phyloP scores from a whole-genome alignment of 2,113 vertebrate genomes.

The Penelope pileata region DNA sequence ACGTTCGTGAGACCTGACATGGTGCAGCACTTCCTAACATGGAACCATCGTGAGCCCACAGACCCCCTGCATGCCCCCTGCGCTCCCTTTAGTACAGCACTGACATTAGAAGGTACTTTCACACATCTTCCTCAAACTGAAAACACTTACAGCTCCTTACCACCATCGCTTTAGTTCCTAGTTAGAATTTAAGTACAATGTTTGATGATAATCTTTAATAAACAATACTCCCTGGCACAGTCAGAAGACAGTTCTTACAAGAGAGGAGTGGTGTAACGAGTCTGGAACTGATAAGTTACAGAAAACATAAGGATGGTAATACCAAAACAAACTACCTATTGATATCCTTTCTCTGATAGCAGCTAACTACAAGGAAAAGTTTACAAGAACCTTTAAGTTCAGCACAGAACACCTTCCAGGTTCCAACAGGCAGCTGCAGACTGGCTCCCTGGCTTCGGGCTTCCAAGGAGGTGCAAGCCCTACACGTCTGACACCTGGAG shows the following conservation, averaged over 20 bases:
- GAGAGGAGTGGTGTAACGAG: neutral
- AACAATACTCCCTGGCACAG: too few species aligned
- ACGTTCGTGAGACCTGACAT: neutral
- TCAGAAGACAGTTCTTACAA: too few species aligned
- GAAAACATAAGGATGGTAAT: neutral
- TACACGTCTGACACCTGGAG: neutral
- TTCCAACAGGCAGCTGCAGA: neutral
- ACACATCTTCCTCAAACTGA: neutral
- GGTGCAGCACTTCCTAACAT: neutral
- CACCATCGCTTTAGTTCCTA: neutral
- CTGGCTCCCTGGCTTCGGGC: neutral
- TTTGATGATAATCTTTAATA: neutral
- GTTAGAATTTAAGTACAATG: neutral
- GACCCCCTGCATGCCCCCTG: fast-evolving
- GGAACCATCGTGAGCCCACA: neutral
- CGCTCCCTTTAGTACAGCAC: neutral
- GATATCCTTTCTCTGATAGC: neutral
- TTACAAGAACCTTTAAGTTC: neutral
- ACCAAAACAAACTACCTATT: neutral
- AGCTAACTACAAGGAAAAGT: neutral
- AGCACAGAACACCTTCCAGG: neutral
- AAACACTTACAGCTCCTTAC: neutral
- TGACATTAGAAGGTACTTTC: neutral
- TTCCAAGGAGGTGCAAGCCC: neutral
- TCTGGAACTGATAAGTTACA: neutral